phyloP scores from a whole-genome alignment of 2,797 vertebrate species.

The Anas flavirostris region DNA sequence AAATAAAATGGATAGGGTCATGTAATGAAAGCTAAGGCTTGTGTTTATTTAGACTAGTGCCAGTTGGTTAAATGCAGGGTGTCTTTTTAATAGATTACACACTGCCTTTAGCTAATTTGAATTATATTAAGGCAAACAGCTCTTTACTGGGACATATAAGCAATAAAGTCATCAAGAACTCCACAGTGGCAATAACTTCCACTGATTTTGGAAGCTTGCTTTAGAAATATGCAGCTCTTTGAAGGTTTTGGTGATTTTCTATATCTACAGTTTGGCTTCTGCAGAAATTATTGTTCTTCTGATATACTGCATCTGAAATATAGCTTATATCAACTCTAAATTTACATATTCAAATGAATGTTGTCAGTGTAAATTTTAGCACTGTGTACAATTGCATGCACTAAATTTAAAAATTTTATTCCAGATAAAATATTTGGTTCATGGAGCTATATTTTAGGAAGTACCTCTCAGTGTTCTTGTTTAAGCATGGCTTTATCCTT shows the following conservation, averaged over 20 bases:
- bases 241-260: background rate
- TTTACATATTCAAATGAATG: slow-evolving; percentile 19
- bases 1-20: slow-evolving; percentile 9
- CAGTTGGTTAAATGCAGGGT: slow-evolving; percentile 12
- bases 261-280: background rate
- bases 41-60: background rate
- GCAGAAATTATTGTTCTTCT: background rate
- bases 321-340: background rate
- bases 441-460: background rate
- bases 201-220: slow-evolving; percentile 1
- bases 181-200: background rate
- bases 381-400: background rate
- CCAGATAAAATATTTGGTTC: background rate
- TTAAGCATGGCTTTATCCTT: background rate
- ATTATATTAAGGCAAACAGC: slow-evolving; percentile 16
- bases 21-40: slow-evolving; percentile 13
- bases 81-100: slow-evolving; percentile 23
- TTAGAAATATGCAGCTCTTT: background rate
- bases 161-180: slow-evolving; percentile 21
- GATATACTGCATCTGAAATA: background rate
- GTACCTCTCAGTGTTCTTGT: background rate
- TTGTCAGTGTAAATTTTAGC: slow-evolving; percentile 8
- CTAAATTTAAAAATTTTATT: background rate
- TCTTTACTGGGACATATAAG: slow-evolving; percentile 1
- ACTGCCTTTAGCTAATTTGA: slow-evolving; percentile 27